These are phyloP conservation scores for Actias luna DNA, from an alignment of 2,888 invertebrate genomes.

Conservation along the genomic window DNA sequence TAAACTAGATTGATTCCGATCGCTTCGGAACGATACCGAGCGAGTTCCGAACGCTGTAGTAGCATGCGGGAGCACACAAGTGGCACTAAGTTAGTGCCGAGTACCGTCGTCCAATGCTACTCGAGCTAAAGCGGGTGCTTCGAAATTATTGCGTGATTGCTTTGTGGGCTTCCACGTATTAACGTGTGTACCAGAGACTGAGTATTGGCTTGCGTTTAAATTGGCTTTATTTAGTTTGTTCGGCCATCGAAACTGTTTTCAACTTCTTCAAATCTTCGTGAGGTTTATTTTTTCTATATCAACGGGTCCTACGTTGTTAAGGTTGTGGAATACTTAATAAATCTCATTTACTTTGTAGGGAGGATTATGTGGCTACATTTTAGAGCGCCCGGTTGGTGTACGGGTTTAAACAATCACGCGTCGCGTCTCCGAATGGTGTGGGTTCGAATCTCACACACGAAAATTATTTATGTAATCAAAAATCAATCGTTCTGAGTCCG, in stretches of 20 bases:
- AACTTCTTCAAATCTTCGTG: too few relatives aligned
- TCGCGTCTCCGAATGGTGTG: too few relatives aligned
- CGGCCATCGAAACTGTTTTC: neutral
- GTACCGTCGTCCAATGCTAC: constrained; percentile 24
- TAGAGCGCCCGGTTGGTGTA: too few relatives aligned
- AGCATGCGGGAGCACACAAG: constrained; percentile 39
- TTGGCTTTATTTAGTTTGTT: neutral
- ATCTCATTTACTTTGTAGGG: too few relatives aligned
- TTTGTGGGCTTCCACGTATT: constrained; percentile 29
- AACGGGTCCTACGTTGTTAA: too few relatives aligned
- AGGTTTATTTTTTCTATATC: too few relatives aligned
- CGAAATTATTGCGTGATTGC: constrained; percentile 36
- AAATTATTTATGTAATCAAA: too few relatives aligned
- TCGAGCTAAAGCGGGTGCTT: constrained; percentile 23
- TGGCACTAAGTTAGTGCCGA: constrained; percentile 45
- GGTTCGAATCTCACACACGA: too few relatives aligned
- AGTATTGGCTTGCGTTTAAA: neutral
- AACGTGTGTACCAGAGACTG: constrained; percentile 17
- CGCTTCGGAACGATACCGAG: constrained; percentile 27
- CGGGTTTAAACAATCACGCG: too few relatives aligned
- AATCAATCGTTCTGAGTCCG: too few relatives aligned
- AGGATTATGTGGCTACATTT: too few relatives aligned
- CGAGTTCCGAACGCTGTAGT: constrained; percentile 22
- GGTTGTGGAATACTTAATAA: too few relatives aligned
- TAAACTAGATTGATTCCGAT: constrained; percentile 33